Evolutionary conservation across 2,797 vertebrate genomes (phyloP).

Genomic region (Phataginus tetradactyla): DNA sequence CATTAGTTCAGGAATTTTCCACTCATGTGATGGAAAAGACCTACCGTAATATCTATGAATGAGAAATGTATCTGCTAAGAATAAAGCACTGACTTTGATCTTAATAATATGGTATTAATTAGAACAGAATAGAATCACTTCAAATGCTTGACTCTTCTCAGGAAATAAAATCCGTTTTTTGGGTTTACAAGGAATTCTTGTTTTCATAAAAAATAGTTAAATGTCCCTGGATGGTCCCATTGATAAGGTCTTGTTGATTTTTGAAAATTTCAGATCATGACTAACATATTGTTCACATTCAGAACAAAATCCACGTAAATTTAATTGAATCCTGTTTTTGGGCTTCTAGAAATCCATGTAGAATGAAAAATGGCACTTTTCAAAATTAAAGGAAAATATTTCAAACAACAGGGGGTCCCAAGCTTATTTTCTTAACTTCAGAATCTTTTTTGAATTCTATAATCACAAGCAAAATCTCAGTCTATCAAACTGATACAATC

Average conservation of each 20-base stretch:
- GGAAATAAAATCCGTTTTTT: neutral
- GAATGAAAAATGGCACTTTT: neutral
- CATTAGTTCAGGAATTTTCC: neutral
- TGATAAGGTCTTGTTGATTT: neutral
- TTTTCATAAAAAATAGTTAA: neutral
- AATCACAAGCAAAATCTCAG: neutral
- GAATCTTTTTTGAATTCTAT: neutral
- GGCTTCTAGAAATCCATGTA: neutral
- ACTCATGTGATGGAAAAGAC: neutral
- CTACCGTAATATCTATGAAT: neutral
- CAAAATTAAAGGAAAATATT: neutral
- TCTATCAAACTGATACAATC: neutral
- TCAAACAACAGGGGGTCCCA: neutral
- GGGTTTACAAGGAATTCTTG: neutral
- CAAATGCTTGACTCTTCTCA: neutral
- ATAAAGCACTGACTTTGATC: neutral
- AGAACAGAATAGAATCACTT: conserved; percentile 31
- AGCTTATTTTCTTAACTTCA: neutral
- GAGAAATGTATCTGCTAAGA: neutral
- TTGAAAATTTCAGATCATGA: neutral
- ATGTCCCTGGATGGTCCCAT: neutral
- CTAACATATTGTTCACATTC: conserved; percentile 4
- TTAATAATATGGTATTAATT: neutral
- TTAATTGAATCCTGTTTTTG: conserved; percentile 3
- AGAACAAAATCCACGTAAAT: conserved; percentile 27